phyloP scores from a whole-genome alignment of 1,140 invertebrate genomes.

The Wasmannia auropunctata region DNA sequence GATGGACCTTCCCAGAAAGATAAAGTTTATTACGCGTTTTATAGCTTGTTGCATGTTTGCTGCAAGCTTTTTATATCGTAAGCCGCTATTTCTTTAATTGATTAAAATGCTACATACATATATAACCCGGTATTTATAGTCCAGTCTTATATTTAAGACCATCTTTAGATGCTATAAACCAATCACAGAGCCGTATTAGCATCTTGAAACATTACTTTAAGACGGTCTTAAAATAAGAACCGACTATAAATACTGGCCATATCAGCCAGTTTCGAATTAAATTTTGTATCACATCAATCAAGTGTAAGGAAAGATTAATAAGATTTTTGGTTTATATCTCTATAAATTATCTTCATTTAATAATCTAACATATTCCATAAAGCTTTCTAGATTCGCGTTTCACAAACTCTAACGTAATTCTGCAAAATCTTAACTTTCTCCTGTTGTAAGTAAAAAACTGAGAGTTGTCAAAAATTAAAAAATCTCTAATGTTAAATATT shows the following conservation, averaged over 20 bases:
- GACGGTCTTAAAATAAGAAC: no score
- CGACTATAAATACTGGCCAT: no score
- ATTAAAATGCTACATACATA: not conserved
- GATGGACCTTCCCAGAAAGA: not conserved
- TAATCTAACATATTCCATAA: not conserved
- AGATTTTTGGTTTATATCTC: not conserved
- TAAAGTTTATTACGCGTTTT: not conserved
- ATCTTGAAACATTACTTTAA: no score
- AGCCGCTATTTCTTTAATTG: not conserved
- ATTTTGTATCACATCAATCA: not conserved
- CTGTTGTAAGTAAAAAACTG: not conserved
- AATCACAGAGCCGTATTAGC: no score
- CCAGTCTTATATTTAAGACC: no score
- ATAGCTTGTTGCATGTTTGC: not conserved
- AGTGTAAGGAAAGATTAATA: not conserved
- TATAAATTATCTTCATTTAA: not conserved
- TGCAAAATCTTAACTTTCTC: not conserved
- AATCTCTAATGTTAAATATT: not conserved
- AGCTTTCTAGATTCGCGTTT: not conserved
- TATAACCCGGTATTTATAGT: no score
- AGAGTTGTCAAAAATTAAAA: not conserved
- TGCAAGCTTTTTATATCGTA: not conserved
- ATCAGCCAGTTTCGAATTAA: not conserved
- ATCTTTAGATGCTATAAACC: no score
- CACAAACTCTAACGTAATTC: not conserved